phyloP scores from a whole-genome alignment of 2,113 vertebrate genomes.

The Pseudolaguvia tuberculata region DNA sequence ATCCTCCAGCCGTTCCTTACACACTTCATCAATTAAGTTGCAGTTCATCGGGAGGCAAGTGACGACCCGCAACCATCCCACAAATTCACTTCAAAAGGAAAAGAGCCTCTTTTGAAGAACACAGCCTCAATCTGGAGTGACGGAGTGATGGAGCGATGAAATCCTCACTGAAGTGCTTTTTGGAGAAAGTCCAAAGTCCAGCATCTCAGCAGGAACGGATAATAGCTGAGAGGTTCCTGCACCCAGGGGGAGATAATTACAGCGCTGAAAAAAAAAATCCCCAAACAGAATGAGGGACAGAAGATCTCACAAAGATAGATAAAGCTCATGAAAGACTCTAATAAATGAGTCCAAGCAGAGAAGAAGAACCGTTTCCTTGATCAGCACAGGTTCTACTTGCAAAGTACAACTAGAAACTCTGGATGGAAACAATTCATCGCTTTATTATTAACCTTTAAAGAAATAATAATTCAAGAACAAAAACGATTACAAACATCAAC shows the following conservation, averaged over 20 bases:
- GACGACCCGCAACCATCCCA: slow-evolving; percentile 60
- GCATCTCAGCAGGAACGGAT: slow-evolving; percentile 57
- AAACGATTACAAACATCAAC: too few relatives aligned
- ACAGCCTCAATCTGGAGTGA: slow-evolving; percentile 63
- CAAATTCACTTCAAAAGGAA: slow-evolving; percentile 70
- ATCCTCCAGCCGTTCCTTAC: slow-evolving; percentile 57
- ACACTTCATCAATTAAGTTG: slow-evolving; percentile 71
- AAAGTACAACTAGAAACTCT: too few relatives aligned
- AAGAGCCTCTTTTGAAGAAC: slow-evolving; percentile 69
- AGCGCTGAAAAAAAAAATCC: not conserved
- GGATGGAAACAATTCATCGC: too few relatives aligned
- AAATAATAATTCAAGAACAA: too few relatives aligned
- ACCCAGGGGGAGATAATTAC: slow-evolving; percentile 36
- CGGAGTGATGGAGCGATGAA: slow-evolving; percentile 59
- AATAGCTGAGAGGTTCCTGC: slow-evolving; percentile 33
- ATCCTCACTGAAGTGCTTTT: slow-evolving; percentile 70
- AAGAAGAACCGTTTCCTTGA: not conserved
- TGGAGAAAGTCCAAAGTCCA: slow-evolving; percentile 64
- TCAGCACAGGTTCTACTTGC: not conserved
- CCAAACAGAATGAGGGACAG: slow-evolving; percentile 21
- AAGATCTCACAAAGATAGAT: not conserved
- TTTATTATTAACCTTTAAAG: too few relatives aligned
- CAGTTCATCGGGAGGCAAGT: slow-evolving; percentile 53
- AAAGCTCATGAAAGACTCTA: not conserved
- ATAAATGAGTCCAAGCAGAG: not conserved